phyloP scores from a whole-genome alignment of 2,113 vertebrate species.

The Epinephelus moara region DNA sequence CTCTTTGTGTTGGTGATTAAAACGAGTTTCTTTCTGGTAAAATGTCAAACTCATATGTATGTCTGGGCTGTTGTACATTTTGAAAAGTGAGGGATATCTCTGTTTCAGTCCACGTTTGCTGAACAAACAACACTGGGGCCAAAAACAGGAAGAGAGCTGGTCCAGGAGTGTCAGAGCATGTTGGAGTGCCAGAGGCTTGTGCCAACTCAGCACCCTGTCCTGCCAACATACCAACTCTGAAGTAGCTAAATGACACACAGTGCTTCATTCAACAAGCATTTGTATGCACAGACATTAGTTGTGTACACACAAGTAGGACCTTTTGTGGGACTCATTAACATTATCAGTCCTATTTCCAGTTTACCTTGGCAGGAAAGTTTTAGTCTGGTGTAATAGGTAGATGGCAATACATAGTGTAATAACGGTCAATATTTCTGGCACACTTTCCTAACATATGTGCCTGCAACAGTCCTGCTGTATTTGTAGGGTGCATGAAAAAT shows the following conservation, averaged over 20 bases:
- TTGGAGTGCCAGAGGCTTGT: constrained; percentile 39
- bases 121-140: constrained; percentile 44
- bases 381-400: not conserved
- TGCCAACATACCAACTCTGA: constrained; percentile 45
- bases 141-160: constrained; percentile 62
- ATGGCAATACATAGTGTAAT: not conserved
- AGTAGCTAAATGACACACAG: constrained; percentile 26
- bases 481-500: not conserved
- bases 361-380: not conserved
- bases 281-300: constrained; percentile 13
- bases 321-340: not conserved
- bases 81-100: constrained; percentile 19
- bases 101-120: constrained; percentile 39
- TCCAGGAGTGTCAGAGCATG: constrained; percentile 48
- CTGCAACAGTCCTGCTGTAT: not conserved
- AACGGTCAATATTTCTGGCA: constrained; percentile 11
- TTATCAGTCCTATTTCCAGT: not conserved
- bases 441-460: not conserved
- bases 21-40: not conserved
- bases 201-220: constrained; percentile 48
- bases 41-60: not conserved
- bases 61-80: constrained; percentile 8
- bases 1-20: not conserved
- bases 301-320: not conserved
- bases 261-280: constrained; percentile 25